Evolutionary conservation across 2,888 invertebrate species (phyloP), one percentile per base, ranked within the genome.

Genomic region (Idaea aversata): DNA sequence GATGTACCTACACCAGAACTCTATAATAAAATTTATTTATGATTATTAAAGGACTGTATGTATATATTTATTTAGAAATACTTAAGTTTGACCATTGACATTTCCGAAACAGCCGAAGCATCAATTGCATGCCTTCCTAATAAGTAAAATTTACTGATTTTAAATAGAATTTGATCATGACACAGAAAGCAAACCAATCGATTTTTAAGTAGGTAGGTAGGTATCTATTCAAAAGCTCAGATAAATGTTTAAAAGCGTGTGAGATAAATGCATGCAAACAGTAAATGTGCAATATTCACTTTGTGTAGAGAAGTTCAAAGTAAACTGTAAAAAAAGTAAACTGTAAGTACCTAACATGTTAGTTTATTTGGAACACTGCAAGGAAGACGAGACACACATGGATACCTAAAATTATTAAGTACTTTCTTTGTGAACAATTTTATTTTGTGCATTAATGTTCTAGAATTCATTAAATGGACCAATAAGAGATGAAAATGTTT

Each of bases 191-290:
- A 47, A 7, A 47, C 47, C 47, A 47, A 7, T 47, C 4, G 7
- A 47, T 13, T 47, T 47, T 47, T 10, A 47, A 13, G 47, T 47
- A 47, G 47, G 13, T 47, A 47, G 47, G 47, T 47, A 10, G 47
- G 47, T 47, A 47, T 47, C 82, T 73, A 79, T 78, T 70, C 69
- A 67, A 84, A 81, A 86, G 84, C 86, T 81, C 84, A 77, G 84
- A 83, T 85, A 84, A 84, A 85, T 83, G 81, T 88, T 25, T 25
- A 79, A 81, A 88, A 89, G 88, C 88, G 80, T 73, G 85, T 86
- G 84, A 85, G 81, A 85, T 84, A 86, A 87, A 88, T 89, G 88
- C 88, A 87, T 86, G 84, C 88, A 86, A 85, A 88, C 85, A 85
- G 81, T 86, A 84, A 88, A 88, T 79, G 90, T 91, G 90, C 88